These are phyloP conservation scores for Papilio dardanus DNA, from an alignment of 1,140 invertebrate species.

Conservation along the genomic window DNA sequence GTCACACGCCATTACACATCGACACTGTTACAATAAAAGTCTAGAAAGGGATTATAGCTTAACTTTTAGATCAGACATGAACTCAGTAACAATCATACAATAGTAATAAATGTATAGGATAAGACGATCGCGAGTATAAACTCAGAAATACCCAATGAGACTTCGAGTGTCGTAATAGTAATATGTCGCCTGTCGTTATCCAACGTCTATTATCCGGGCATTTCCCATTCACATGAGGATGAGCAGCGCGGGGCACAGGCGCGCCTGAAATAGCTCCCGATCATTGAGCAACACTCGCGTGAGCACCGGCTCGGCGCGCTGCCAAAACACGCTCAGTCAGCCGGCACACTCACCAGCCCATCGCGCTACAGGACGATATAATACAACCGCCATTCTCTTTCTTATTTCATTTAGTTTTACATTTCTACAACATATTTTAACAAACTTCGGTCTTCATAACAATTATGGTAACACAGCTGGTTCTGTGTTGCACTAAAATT, in stretches of 20 bases:
- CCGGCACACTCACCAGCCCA: neutral
- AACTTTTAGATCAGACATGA: too few relatives aligned
- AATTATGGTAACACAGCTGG: neutral
- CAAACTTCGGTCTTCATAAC: too few relatives aligned
- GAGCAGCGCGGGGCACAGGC: neutral
- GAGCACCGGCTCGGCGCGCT: conserved; percentile 2
- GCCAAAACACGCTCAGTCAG: neutral
- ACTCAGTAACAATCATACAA: neutral
- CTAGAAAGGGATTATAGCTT: neutral
- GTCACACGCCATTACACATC: conserved; percentile 40
- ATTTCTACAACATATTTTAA: neutral
- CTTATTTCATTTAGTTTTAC: neutral
- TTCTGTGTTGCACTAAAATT: neutral
- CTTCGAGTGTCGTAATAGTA: neutral
- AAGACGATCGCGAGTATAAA: neutral
- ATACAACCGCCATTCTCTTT: neutral
- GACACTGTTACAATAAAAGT: neutral
- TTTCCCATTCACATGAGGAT: conserved; percentile 3
- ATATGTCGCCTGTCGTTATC: neutral
- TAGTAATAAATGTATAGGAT: neutral
- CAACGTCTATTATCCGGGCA: neutral
- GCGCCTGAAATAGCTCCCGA: conserved; percentile 13
- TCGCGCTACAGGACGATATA: neutral
- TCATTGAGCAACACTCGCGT: conserved; percentile 20
- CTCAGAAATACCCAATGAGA: neutral